Percentiles rank a stretch among this genome's conserved stretches.
These are phyloP conservation scores for Phocides pigmalion DNA, from an alignment of 1,140 invertebrate species.

Conservation along the genomic window DNA sequence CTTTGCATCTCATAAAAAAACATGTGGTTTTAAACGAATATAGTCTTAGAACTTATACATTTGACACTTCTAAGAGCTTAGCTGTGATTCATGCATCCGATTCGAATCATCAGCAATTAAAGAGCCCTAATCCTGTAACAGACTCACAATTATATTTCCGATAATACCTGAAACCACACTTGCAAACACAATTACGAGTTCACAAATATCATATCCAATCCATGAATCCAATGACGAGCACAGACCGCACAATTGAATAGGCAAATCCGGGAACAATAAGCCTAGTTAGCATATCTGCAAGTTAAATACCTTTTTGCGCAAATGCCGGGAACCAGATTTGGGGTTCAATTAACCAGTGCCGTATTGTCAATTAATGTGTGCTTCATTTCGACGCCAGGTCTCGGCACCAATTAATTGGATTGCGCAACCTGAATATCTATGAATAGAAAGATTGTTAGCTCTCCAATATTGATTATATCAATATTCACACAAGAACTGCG, in stretches of 20 bases:
- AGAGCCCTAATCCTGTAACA: too few relatives aligned
- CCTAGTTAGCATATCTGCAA: conserved; percentile 31
- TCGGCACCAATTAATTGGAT: conserved; percentile 9
- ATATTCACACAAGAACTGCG: conserved; percentile 20
- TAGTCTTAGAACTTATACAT: too few relatives aligned
- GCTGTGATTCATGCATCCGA: too few relatives aligned
- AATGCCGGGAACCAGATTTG: conserved; percentile 2
- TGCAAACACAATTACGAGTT: conserved; percentile 9
- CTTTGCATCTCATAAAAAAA: too few relatives aligned
- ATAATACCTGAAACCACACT: not conserved
- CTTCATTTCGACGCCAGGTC: conserved; percentile 11
- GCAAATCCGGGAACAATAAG: conserved; percentile 16
- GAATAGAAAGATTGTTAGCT: conserved; percentile 10
- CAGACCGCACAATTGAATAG: conserved; percentile 21
- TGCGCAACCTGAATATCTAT: conserved; percentile 6
- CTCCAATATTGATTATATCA: conserved; percentile 18
- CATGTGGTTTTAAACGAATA: too few relatives aligned
- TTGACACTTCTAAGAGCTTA: too few relatives aligned
- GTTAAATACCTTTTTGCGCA: conserved; percentile 24
- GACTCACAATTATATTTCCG: too few relatives aligned
- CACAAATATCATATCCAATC: conserved; percentile 18
- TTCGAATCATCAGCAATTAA: too few relatives aligned
- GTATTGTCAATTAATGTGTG: conserved; percentile 30
- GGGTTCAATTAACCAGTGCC: conserved; percentile 30
- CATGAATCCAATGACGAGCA: conserved; percentile 9